Percentiles rank a stretch among this genome's conserved stretches.
phyloP scores from a whole-genome alignment of 1,140 invertebrate species.

The Aplysia californica region DNA sequence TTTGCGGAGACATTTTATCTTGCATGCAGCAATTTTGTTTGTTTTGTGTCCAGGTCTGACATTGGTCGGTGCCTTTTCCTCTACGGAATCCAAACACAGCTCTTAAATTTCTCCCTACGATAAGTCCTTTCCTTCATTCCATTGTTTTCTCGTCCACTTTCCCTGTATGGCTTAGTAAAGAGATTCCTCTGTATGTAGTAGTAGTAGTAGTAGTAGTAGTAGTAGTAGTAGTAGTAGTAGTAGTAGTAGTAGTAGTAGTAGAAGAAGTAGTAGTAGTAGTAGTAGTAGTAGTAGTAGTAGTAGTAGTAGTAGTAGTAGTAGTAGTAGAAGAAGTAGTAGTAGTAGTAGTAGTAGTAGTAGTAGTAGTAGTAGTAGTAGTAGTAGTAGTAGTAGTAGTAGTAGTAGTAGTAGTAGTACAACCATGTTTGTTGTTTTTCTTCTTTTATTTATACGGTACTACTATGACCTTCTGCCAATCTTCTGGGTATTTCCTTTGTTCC shows the following conservation, averaged over 20 bases:
- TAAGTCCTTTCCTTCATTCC: too few relatives aligned
- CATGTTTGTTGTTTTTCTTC: too few relatives aligned
- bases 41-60: too few relatives aligned
- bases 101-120: too few relatives aligned
- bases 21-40: too few relatives aligned
- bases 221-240: constrained; percentile 2
- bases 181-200: not conserved
- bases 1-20: too few relatives aligned
- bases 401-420: not conserved
- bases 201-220: constrained; percentile 15
- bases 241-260: constrained; percentile 15
- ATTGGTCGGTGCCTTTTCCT: too few relatives aligned
- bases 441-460: too few relatives aligned
- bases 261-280: constrained; percentile 4
- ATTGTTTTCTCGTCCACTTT: too few relatives aligned
- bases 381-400: constrained; percentile 16
- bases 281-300: constrained; percentile 14
- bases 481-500: too few relatives aligned
- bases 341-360: constrained; percentile 12
- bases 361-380: constrained; percentile 11
- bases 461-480: too few relatives aligned
- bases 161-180: not conserved
- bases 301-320: constrained; percentile 15
- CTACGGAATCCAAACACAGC: too few relatives aligned
- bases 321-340: not conserved